These are phyloP conservation scores for Bos javanicus DNA, from an alignment of 2,113 vertebrate genomes.

Conservation along the genomic window DNA sequence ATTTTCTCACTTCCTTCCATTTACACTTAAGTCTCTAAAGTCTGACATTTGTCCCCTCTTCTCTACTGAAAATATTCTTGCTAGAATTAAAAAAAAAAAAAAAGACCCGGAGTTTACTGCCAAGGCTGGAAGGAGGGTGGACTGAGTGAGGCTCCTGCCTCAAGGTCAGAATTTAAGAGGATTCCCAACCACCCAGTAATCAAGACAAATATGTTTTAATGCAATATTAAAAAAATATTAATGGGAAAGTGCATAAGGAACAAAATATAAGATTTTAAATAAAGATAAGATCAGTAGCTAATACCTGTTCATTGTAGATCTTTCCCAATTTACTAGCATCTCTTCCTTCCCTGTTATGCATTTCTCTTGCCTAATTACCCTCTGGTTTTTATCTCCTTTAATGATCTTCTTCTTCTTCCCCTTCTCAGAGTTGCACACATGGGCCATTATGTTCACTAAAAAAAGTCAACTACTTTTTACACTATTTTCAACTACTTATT, in stretches of 20 bases:
- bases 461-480: not conserved
- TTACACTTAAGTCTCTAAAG: not conserved
- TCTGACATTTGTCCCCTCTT: not conserved
- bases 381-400: not conserved
- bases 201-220: not conserved
- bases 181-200: too few species aligned
- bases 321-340: not conserved
- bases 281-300: not conserved
- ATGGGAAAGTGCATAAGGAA: not conserved
- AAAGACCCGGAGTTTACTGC: not conserved
- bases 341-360: not conserved
- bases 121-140: not conserved
- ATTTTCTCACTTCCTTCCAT: not conserved
- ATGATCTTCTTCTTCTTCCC: not conserved
- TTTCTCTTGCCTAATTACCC: not conserved
- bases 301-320: not conserved
- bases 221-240: not conserved
- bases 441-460: not conserved
- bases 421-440: not conserved
- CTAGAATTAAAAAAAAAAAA: not conserved
- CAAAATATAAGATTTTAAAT: not conserved
- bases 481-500: not conserved
- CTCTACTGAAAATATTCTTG: not conserved
- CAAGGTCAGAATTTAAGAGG: not conserved
- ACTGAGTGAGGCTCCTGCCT: accelerated